phyloP scores from a whole-genome alignment of 2,888 invertebrate species.

The Selenia dentaria region DNA sequence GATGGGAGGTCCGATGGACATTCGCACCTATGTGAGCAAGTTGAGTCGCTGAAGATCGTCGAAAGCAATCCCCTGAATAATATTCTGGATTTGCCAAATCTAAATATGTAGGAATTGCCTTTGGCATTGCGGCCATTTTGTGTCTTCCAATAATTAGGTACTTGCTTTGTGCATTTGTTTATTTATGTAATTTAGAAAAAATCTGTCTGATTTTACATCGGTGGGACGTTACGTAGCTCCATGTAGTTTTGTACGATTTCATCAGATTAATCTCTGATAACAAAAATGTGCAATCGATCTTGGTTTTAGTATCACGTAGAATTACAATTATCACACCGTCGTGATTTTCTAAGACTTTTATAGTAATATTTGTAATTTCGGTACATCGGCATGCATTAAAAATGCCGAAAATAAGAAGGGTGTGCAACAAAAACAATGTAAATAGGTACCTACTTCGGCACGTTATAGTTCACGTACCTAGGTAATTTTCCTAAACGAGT shows the following conservation, averaged over 20 bases:
- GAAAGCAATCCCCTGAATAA: too few species aligned
- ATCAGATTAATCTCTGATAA: neutral
- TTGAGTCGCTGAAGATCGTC: neutral
- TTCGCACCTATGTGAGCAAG: constrained; percentile 3
- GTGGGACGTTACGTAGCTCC: neutral
- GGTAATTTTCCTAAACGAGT: too few species aligned
- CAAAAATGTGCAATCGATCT: neutral
- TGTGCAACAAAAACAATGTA: constrained; percentile 11
- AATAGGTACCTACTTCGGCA: too few species aligned
- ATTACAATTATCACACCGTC: constrained; percentile 4
- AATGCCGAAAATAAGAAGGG: constrained; percentile 22
- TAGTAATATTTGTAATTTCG: constrained; percentile 15
- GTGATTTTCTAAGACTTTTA: constrained; percentile 14
- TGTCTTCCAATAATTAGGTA: constrained; percentile 19
- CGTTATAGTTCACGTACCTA: too few species aligned
- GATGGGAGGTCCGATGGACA: too few species aligned
- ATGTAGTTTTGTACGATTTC: neutral
- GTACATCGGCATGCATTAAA: constrained; percentile 19
- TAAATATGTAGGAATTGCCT: constrained; percentile 1
- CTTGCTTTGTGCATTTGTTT: constrained; percentile 20
- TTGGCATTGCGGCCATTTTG: constrained; percentile 21
- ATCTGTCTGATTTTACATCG: constrained; percentile 9
- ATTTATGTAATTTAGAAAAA: constrained; percentile 20
- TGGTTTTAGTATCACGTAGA: constrained; percentile 10
- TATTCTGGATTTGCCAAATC: too few species aligned